Percentiles rank a stretch among this genome's conserved stretches.
Conservation (phyloP, 2,888 invertebrate genomes). For the Andrena chrysosceles region DNA sequence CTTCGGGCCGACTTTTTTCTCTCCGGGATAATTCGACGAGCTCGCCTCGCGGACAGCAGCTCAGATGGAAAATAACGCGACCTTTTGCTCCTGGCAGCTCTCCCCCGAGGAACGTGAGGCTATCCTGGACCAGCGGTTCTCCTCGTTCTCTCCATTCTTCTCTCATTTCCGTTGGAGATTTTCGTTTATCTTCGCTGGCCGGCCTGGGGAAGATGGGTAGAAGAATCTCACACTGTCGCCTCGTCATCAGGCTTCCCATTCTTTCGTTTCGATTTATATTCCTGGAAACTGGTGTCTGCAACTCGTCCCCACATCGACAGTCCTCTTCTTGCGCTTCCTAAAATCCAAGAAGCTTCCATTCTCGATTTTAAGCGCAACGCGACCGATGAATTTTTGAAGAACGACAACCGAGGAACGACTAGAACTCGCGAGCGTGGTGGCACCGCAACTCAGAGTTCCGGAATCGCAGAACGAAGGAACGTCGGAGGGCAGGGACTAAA, state of each 20-base stretch:
- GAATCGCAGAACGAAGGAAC: constrained; percentile 53
- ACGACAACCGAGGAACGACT: background rate
- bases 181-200: constrained; percentile 37
- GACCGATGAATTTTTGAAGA: background rate
- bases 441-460: background rate
- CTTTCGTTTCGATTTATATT: too few species aligned
- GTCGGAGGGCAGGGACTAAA: constrained; percentile 65
- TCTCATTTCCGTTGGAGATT: constrained; percentile 56
- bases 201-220: constrained; percentile 23
- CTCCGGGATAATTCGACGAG: constrained; percentile 80
- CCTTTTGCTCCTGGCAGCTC: constrained; percentile 83
- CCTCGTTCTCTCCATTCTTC: constrained; percentile 26
- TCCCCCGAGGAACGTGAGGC: constrained; percentile 60
- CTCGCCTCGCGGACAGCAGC: constrained; percentile 77
- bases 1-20: constrained; percentile 76
- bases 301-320: too few species aligned
- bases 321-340: too few species aligned
- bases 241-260: background rate
- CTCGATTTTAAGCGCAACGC: too few species aligned
- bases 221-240: constrained; percentile 9
- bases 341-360: too few species aligned
- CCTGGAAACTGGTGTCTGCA: too few species aligned
- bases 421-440: background rate
- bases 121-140: constrained; percentile 9
- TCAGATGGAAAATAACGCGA: constrained; percentile 85